phyloP scores from a whole-genome alignment of 30 jellyfish, hydroid and myxozoan species.

The Aurelia coerulea region DNA sequence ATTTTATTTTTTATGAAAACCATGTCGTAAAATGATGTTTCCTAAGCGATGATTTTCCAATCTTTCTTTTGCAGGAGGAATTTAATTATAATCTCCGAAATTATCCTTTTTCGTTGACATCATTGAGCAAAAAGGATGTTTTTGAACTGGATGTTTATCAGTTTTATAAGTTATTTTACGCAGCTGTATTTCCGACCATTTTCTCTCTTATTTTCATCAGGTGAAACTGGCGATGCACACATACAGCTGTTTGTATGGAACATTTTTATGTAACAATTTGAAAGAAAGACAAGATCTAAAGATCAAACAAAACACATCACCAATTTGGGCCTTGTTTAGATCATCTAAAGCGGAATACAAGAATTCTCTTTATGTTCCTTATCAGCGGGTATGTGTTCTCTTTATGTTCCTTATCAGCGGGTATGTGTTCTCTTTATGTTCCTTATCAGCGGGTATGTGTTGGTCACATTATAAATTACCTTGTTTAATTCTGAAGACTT shows the following conservation, averaged over 20 bases:
- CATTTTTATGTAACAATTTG: conserved; percentile 85
- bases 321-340: conserved; percentile 79
- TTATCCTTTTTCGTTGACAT: too few relatives aligned
- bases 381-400: conserved; percentile 53
- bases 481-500: too few relatives aligned
- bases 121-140: too few relatives aligned
- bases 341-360: conserved; percentile 71
- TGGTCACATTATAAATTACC: too few relatives aligned
- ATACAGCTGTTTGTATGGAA: conserved; percentile 92
- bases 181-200: too few relatives aligned
- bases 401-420: conserved; percentile 54
- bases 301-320: conserved; percentile 64
- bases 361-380: conserved; percentile 59
- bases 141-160: too few relatives aligned
- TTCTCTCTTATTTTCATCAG: conserved; percentile 31
- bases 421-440: conserved; percentile 54
- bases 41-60: too few relatives aligned
- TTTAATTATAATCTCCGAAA: too few relatives aligned
- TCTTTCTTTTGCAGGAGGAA: too few relatives aligned
- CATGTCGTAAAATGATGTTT: too few relatives aligned
- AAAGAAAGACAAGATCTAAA: conserved; percentile 72
- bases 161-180: too few relatives aligned
- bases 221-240: conserved; percentile 86
- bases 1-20: too few relatives aligned
- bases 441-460: neutral